Percentiles rank a stretch among this genome's conserved stretches.
phyloP scores from a whole-genome alignment of 2,797 vertebrate species.

The Enteromius trimaculatus region DNA sequence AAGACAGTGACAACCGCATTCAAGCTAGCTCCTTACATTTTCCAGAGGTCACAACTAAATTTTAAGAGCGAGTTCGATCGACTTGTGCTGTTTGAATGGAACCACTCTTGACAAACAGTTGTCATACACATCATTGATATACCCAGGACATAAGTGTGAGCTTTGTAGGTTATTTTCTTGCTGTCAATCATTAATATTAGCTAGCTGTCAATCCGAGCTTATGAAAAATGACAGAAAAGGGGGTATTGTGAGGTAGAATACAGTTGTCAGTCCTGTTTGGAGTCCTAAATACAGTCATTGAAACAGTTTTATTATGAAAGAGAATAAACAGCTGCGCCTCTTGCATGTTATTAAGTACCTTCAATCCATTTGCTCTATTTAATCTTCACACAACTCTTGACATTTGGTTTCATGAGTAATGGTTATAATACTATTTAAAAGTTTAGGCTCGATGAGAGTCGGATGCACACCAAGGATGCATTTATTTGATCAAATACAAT shows the following conservation, averaged over 20 bases:
- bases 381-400: not conserved
- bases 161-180: conserved; percentile 31
- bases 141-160: conserved; percentile 25
- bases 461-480: not conserved
- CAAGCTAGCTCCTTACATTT: conserved; percentile 16
- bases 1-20: conserved; percentile 7
- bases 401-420: not conserved
- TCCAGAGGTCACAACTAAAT: not conserved
- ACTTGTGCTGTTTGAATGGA: conserved; percentile 18
- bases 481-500: not conserved
- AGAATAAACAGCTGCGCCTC: not conserved
- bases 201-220: conserved; percentile 24
- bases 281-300: not conserved
- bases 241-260: conserved; percentile 13
- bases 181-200: conserved; percentile 35
- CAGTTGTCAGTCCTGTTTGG: conserved; percentile 15
- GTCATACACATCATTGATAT: conserved; percentile 28
- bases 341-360: conserved; percentile 2
- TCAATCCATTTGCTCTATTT: not conserved
- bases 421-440: not conserved
- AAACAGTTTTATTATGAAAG: not conserved
- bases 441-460: not conserved
- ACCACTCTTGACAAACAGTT: conserved; percentile 17
- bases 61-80: conserved; percentile 1
- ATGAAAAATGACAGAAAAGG: conserved; percentile 5